These are phyloP conservation scores for Cydia strobilella DNA, from an alignment of 1,140 invertebrate species.

Conservation along the genomic window DNA sequence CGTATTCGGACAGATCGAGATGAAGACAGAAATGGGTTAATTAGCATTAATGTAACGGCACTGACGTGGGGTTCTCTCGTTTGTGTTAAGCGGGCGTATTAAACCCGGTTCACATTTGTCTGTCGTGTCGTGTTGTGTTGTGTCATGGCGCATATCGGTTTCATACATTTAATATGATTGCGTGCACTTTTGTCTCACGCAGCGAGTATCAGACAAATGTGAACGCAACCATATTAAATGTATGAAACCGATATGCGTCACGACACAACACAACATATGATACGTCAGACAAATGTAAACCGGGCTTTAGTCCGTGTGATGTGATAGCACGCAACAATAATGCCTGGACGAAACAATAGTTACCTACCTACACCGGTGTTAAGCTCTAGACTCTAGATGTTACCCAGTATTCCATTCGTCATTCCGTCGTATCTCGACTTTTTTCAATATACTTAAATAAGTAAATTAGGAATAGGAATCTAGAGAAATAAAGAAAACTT, in stretches of 20 bases:
- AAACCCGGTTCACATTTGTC: no score
- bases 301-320: not conserved
- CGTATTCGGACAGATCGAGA: conserved; percentile 32
- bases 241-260: no score
- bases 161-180: no score
- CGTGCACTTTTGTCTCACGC: no score
- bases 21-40: conserved; percentile 32
- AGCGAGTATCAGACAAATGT: no score
- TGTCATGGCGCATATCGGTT: no score
- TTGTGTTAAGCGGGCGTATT: conserved; percentile 24
- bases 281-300: no score
- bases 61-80: conserved; percentile 15
- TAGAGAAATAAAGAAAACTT: no score
- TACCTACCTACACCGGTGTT: not conserved
- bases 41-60: conserved; percentile 29
- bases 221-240: no score
- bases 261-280: no score
- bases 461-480: not conserved
- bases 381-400: not conserved
- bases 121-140: no score
- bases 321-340: not conserved
- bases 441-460: not conserved
- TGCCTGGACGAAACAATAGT: not conserved
- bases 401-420: not conserved
- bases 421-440: not conserved